phyloP scores from a whole-genome alignment of 1,140 invertebrate genomes.

The Cyrtorhinus lividipennis region DNA sequence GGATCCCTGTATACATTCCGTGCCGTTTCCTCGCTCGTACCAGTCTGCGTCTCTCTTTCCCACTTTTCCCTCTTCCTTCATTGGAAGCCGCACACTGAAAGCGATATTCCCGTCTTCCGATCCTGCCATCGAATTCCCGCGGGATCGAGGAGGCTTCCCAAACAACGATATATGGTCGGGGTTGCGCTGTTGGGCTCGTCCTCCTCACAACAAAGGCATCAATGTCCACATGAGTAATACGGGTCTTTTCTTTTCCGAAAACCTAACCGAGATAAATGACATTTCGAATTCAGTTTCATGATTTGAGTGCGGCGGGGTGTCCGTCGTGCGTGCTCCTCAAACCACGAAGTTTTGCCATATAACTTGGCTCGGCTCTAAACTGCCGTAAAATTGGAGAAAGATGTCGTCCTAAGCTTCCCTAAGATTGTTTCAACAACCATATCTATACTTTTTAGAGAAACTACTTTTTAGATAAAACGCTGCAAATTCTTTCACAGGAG shows the following conservation, averaged over 20 bases:
- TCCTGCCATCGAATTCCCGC: neutral
- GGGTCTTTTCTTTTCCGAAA: neutral
- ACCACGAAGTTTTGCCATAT: too few species aligned
- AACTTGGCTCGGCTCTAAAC: too few species aligned
- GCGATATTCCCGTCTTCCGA: too few species aligned
- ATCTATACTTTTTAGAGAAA: too few species aligned
- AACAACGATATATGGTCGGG: conserved; percentile 2
- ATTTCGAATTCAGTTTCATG: neutral
- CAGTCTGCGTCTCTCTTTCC: neutral
- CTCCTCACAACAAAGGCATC: neutral
- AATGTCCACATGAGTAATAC: neutral
- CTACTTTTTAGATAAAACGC: too few species aligned
- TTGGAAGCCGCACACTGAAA: too few species aligned
- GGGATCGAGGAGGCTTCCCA: neutral
- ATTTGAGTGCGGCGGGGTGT: neutral
- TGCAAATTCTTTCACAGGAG: too few species aligned
- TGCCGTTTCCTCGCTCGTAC: neutral
- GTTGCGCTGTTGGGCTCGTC: neutral
- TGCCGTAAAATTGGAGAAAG: too few species aligned
- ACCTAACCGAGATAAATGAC: neutral
- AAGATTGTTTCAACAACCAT: too few species aligned
- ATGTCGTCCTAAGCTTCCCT: too few species aligned
- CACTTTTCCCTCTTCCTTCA: too few species aligned
- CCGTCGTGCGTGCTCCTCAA: too few species aligned
- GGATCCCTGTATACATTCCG: neutral